Evolutionary conservation across 2,113 vertebrate genomes (phyloP).

Genomic region (Naja naja): DNA sequence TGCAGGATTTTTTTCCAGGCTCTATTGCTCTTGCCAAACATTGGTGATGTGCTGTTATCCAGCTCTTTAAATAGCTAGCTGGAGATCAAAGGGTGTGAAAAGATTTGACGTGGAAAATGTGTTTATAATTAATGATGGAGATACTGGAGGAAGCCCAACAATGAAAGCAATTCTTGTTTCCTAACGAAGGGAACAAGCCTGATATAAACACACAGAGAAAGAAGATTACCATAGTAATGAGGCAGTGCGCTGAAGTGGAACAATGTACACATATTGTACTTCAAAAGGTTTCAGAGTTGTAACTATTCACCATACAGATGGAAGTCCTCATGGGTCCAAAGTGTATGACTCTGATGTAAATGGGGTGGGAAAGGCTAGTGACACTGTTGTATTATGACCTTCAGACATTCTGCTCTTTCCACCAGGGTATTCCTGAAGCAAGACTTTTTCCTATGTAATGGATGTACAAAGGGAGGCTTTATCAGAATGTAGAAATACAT

Average conservation of each 20-base stretch:
- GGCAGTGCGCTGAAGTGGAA: slow-evolving; percentile 49
- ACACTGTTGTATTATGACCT: background rate
- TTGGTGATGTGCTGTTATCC: slow-evolving; percentile 26
- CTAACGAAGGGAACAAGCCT: slow-evolving; percentile 51
- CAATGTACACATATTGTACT: slow-evolving; percentile 20
- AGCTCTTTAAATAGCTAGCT: slow-evolving; percentile 45
- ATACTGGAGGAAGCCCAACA: slow-evolving; percentile 50
- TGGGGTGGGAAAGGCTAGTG: background rate
- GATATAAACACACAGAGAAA: slow-evolving; percentile 37
- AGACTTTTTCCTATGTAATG: background rate
- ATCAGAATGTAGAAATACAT: no score
- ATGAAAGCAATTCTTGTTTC: slow-evolving; percentile 55
- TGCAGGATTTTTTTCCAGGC: slow-evolving; percentile 17
- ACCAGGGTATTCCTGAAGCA: background rate
- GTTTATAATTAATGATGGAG: slow-evolving; percentile 44
- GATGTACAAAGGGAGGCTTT: background rate
- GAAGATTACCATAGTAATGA: slow-evolving; percentile 50
- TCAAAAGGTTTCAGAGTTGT: slow-evolving; percentile 46
- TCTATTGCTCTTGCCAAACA: background rate
- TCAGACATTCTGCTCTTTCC: background rate
- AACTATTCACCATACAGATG: slow-evolving; percentile 22
- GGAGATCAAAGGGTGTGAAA: slow-evolving; percentile 48
- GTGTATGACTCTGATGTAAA: background rate
- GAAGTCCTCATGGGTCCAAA: background rate
- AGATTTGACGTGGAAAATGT: slow-evolving; percentile 45